Conservation (phyloP, 2,888 invertebrate genomes). For the Archaeoteleia sp. region DNA sequence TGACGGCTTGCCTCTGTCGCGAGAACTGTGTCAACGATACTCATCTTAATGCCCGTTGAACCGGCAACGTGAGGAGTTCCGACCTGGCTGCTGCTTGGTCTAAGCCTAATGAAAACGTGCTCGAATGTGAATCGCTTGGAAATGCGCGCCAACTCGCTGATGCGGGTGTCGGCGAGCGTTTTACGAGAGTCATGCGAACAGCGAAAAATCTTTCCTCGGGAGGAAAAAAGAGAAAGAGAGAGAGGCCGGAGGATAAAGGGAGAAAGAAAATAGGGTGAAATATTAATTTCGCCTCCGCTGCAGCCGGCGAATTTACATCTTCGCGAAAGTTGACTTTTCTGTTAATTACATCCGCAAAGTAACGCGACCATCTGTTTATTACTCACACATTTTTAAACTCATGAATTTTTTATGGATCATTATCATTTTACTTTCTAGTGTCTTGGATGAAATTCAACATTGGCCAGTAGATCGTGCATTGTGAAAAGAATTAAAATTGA, state of each 20-base stretch:
- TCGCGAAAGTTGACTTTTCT: slow-evolving; percentile 32
- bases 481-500: no score
- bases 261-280: slow-evolving; percentile 17
- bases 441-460: not conserved
- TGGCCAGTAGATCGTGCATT: slow-evolving; percentile 14
- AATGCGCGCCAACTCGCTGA: slow-evolving; percentile 20
- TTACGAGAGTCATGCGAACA: slow-evolving; percentile 22
- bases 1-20: slow-evolving; percentile 31
- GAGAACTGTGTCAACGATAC: slow-evolving; percentile 69
- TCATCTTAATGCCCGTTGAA: slow-evolving; percentile 67
- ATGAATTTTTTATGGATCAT: slow-evolving; percentile 34
- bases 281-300: slow-evolving; percentile 27
- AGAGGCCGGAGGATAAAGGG: slow-evolving; percentile 1
- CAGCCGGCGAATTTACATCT: slow-evolving; percentile 20
- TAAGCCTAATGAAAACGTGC: slow-evolving; percentile 64
- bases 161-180: slow-evolving; percentile 23
- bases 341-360: slow-evolving; percentile 32
- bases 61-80: slow-evolving; percentile 61
- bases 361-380: slow-evolving; percentile 35
- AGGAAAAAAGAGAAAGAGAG: slow-evolving; percentile 4
- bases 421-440: slow-evolving; percentile 14
- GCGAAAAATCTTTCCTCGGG: slow-evolving; percentile 18
- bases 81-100: slow-evolving; percentile 28
- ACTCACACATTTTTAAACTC: slow-evolving; percentile 29
- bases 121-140: slow-evolving; percentile 54